Base-by-base conservation (phyloP, 2,888 invertebrate genomes). In the Tricholauxania praeusta region DNA sequence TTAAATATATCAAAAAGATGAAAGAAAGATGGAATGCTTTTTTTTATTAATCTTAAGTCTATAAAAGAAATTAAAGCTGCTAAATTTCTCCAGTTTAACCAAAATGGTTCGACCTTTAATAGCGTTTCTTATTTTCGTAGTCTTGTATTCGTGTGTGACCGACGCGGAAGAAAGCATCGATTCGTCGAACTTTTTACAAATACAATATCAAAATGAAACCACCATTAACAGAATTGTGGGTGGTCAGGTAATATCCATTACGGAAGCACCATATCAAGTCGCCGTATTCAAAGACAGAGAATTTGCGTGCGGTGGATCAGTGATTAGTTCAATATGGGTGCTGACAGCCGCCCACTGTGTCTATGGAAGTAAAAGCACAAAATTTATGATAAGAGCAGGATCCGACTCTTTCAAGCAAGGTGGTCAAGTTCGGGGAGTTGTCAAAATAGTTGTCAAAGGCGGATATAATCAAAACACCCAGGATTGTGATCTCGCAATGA, bases 271-370 rank as follows among this genome's bases (percentile, higher is more conserved):
- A n/a, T 73, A 60, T 55, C 73, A 73, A 32, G 65, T 15, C 1
- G 59, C 73, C 4, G 1, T 73, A 14, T 70, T 73, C 14, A 63
- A 55, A n/a, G 5, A 57, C 10, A 39, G 22, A 12, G 4, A 17
- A 39, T 73, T 73, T 52, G 8, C 65, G 48, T 73, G 73, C n/a
- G 73, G 70, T 14, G 64, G 60, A n/a, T 65, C 70, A 1, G 19
- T 73, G 12, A 64, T 73, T 28, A 65, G 59, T 17, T 22, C 47
- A 17, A 22, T 7, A 8, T 73, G 73, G 73, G 69, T 73, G 8
- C 22, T 73, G 14, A 70, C 73, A 4, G 73, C 73, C 1, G 73
- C 70, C 1, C 73, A 73, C 47, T 73, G 73, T 32, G 70, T 73
- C n/a, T 52, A 73, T n/a, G 65, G 60, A 4, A 22, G 39, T 60